Percentiles rank a stretch among this genome's conserved stretches.
Conservation (phyloP, 2,797 vertebrate species). For the Malurus leucopterus region DNA sequence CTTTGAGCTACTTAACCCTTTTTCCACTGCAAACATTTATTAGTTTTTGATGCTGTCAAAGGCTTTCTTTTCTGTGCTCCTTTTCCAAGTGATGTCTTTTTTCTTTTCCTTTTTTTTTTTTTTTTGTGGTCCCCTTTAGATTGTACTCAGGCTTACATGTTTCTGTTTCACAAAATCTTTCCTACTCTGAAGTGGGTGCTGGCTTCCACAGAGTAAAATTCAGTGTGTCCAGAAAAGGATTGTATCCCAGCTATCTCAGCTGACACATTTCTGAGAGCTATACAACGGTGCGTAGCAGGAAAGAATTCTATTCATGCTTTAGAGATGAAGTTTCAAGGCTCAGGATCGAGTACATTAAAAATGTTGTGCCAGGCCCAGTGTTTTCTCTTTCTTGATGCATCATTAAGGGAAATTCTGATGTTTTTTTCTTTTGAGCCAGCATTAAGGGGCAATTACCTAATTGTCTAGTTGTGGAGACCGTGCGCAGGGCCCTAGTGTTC, state of each 20-base stretch:
- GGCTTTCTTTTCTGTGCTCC: background rate
- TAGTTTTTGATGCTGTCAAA: background rate
- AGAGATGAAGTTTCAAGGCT: background rate
- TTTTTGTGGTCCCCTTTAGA: background rate
- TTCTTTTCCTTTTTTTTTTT: too few species aligned
- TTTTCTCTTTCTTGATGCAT: background rate
- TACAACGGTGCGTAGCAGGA: fast-evolving
- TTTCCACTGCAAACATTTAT: background rate
- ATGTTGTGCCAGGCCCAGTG: background rate
- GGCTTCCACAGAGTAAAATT: background rate
- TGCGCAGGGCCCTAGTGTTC: background rate
- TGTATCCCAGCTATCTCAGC: background rate
- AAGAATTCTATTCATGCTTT: background rate
- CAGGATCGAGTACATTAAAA: background rate
- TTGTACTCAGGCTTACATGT: background rate
- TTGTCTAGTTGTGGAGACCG: background rate
- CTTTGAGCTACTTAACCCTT: background rate
- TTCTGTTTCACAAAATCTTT: background rate
- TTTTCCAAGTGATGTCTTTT: fast-evolving
- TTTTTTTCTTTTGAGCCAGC: background rate
- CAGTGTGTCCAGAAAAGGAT: background rate
- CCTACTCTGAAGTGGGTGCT: background rate
- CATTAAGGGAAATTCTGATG: background rate
- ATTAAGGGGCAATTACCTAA: background rate
- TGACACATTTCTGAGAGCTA: background rate